Base-by-base conservation (phyloP, 2,113 vertebrate genomes). In the Smithornis capensis region DNA sequence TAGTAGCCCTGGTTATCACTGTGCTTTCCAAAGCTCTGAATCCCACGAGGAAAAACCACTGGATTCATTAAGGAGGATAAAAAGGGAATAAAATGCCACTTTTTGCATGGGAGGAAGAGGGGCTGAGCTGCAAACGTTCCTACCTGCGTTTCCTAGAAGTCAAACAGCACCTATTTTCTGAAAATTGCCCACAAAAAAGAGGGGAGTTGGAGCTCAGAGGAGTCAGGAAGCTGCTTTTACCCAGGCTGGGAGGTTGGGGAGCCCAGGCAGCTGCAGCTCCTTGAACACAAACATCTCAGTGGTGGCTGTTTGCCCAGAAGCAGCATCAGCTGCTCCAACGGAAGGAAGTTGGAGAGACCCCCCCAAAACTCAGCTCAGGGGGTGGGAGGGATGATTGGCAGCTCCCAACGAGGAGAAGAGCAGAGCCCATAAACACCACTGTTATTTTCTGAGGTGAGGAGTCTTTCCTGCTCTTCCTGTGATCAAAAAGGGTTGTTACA, bases 251-350 rank as follows among this genome's bases (percentile, higher is more conserved):
- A 79, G 84, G 71, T 71, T 21, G 82, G 68, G 82, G 80, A 94
- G 82, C 83, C 91, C 91, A 47, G 83, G 84, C 97, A 97, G 96
- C 90, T 97, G 97, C 84, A 90, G 91, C 83, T 90, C 77, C 65
- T 91, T 92, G 96, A 75, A 82, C 85, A 45, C 86, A 95, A 95
- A 83, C 70, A 84, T 82, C 94, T 35, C 69, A 25, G 56, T 25
- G 5, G 31, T 85, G 97, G 95, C 94, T 53, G 31, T 85, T 96
- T 96, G 96, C 96, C 97, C 95, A 96, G 96, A 96, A 95, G 78
- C 59, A 40, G 65, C 91, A 40, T 85, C 64, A n/a, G 79, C 84
- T 47, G 45, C 87, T 94, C 42, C 71, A 88, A 40, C 40, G 92
- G 90, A 97, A 97, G 95, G 89, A 96, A 95, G 79, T 55, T 1